Conservation (phyloP, 2,888 invertebrate species). For the Aethes cnicana region DNA sequence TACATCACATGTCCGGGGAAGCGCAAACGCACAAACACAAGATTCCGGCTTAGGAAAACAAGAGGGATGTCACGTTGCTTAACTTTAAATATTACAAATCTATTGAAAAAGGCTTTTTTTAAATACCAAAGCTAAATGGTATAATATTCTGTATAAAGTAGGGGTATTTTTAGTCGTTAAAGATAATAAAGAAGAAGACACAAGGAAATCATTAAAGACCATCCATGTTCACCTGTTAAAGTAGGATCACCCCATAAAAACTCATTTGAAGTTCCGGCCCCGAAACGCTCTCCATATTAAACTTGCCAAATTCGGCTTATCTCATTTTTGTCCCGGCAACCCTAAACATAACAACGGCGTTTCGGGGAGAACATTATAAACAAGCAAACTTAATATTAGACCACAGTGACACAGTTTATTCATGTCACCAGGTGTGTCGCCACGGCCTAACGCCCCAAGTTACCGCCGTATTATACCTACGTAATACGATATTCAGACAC, state of each 20-base stretch:
- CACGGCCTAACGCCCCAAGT: conserved; percentile 65
- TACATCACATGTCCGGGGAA: conserved; percentile 19
- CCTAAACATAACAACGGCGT: conserved; percentile 26
- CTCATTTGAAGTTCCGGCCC: conserved; percentile 27
- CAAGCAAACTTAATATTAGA: conserved; percentile 68
- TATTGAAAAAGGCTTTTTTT: neutral
- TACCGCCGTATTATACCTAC: conserved; percentile 61
- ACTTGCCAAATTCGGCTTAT: conserved; percentile 28
- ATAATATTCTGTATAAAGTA: neutral
- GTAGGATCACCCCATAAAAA: conserved; percentile 21
- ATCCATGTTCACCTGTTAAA: conserved; percentile 12
- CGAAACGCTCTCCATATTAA: conserved; percentile 26
- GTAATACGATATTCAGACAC: conserved; percentile 66
- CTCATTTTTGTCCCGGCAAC: conserved; percentile 28
- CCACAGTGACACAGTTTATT: conserved; percentile 66
- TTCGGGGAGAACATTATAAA: conserved; percentile 51
- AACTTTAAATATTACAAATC: neutral
- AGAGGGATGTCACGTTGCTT: conserved; percentile 7
- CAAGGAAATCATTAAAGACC: conserved; percentile 2
- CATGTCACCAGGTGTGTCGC: conserved; percentile 73
- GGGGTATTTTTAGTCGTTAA: no score
- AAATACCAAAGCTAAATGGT: neutral
- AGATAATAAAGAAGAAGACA: no score
- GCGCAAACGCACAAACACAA: conserved; percentile 24
- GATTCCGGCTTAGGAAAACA: conserved; percentile 16